A percentile compares a stretch with the other conserved stretches of the same genome.
Evolutionary conservation across 2,888 invertebrate genomes (phyloP).

Genomic region (Subacronicta megacephala): DNA sequence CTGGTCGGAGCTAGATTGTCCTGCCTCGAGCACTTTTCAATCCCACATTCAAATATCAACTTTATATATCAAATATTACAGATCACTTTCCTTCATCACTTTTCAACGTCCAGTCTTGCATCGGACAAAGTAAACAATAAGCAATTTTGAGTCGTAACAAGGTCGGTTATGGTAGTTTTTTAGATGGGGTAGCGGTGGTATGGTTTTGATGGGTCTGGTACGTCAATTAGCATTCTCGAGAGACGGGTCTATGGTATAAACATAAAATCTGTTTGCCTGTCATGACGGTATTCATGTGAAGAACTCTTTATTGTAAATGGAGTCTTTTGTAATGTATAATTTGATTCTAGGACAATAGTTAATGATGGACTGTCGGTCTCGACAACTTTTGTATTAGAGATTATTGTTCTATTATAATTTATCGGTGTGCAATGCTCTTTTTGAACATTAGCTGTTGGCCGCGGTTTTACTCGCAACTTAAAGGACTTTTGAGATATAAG

Average conservation of each 20-base stretch:
- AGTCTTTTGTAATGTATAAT: conserved; percentile 44
- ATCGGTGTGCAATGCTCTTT: neutral
- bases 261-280: conserved; percentile 59
- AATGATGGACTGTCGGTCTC: conserved; percentile 9
- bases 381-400: conserved; percentile 1
- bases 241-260: conserved; percentile 64
- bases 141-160: conserved; percentile 45
- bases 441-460: too few relatives aligned
- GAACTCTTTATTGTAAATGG: conserved; percentile 23
- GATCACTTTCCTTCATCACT: conserved; percentile 54
- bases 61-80: conserved; percentile 53
- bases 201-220: conserved; percentile 66
- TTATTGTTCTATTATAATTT: conserved; percentile 14
- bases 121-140: conserved; percentile 27
- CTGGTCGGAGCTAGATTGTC: conserved; percentile 74
- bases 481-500: too few relatives aligned
- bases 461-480: too few relatives aligned
- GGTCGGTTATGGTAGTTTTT: conserved; percentile 52
- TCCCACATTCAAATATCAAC: conserved; percentile 54
- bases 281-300: conserved; percentile 55
- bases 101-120: conserved; percentile 53
- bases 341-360: conserved; percentile 41
- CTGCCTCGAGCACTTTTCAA: conserved; percentile 62
- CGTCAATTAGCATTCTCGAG: conserved; percentile 76
- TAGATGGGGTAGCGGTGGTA: conserved; percentile 38